Evolutionary conservation across 2,113 vertebrate species (phyloP), one percentile per base, ranked within the genome.

Genomic region (Acanthochromis polyacanthus): DNA sequence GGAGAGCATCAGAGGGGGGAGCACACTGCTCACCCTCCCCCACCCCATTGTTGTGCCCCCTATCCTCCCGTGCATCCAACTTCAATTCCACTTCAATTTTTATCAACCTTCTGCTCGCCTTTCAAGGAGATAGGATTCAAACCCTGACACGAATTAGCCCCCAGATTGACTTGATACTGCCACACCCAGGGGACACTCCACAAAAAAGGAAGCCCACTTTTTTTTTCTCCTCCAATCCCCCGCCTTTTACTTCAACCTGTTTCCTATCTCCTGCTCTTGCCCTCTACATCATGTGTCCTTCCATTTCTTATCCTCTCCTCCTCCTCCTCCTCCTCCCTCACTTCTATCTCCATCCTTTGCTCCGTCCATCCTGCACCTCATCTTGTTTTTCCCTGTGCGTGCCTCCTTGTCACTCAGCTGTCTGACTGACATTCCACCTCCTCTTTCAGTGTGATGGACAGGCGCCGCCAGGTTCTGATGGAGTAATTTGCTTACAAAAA

Each of bases 51-150:
- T 95, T 94, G 93, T 93, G 73, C 28, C 71, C 81, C 73, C 83
- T 94, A 95, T 95, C 94, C 96, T 96, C 95, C 91, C 79, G 95
- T 96, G 96, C 95, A 94, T 96, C 96, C 94, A 95, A 97, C 96
- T 98, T 97, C 96, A 97, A 98, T 97, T 97, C 96, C 97, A 98
- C 96, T 98, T 97, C 96, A 97, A 96, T 98, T 98, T 94, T 98
- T 96, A 97, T 98, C 97, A 97, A 96, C 96, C 94, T 96, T 95
- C 95, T 94, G 89, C 95, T 96, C 93, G 91, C 95, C 95, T 96
- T 91, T 96, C 93, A 95, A 93, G 95, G 95, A 97, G 97, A 98
- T 97, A 97, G 96, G 95, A 96, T 96, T 95, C 95, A 94, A 94
- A 96, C 94, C 92, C 95, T 96, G 96, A 97, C 96, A 97, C 92